Conservation (phyloP, 2,888 invertebrate genomes). For the Nematopogon swammerdamellus region DNA sequence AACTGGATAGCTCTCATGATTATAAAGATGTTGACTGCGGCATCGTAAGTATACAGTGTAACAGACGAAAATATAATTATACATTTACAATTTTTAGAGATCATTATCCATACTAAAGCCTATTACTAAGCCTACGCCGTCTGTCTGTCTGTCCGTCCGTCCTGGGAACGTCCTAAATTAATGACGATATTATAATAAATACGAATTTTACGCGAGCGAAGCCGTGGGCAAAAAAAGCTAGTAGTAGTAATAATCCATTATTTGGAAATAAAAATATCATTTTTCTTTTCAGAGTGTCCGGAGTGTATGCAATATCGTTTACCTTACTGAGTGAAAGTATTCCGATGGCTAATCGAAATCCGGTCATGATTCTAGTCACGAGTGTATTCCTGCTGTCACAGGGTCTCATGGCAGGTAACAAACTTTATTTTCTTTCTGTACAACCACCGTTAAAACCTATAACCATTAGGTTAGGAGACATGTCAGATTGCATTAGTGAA, state of each 20-base stretch:
- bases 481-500: no score
- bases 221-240: slow-evolving; percentile 17
- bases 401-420: slow-evolving; percentile 29
- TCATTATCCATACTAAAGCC: no score
- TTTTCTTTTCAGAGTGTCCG: slow-evolving; percentile 21
- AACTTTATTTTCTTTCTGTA: neutral
- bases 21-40: slow-evolving; percentile 1
- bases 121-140: no score
- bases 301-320: slow-evolving; percentile 26
- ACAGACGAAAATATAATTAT: no score
- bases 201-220: no score
- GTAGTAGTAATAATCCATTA: no score
- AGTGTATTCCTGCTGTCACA: slow-evolving; percentile 28
- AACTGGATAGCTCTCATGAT: neutral
- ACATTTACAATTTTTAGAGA: no score
- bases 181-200: no score
- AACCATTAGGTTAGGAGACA: no score
- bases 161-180: no score
- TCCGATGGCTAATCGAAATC: slow-evolving; percentile 24
- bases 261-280: neutral
- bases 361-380: slow-evolving; percentile 24
- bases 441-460: no score
- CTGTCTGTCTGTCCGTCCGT: no score
- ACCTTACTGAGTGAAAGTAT: slow-evolving; percentile 29
- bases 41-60: slow-evolving; percentile 1